phyloP scores from a whole-genome alignment of 2,797 vertebrate genomes.

The Linurgus olivaceus region DNA sequence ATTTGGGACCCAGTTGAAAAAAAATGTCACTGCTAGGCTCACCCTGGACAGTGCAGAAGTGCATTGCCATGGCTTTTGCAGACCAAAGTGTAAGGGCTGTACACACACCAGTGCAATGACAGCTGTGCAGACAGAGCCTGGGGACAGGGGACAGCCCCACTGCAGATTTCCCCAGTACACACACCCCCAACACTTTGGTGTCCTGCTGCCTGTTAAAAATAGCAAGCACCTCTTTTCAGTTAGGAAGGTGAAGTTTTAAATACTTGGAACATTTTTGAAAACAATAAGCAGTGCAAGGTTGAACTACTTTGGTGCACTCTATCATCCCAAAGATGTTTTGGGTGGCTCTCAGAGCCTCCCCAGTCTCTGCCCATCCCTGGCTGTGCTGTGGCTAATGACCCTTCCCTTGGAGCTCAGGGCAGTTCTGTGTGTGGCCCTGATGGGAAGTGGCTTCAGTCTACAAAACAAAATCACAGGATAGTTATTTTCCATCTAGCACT shows the following conservation, averaged over 20 bases:
- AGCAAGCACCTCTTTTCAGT: background rate
- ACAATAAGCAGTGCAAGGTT: background rate
- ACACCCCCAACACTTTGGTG: rapidly evolving
- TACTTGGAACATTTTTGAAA: background rate
- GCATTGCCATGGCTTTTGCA: background rate
- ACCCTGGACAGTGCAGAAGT: background rate
- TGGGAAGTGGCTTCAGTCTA: background rate
- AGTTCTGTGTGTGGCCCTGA: background rate
- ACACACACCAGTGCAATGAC: background rate
- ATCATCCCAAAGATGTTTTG: background rate
- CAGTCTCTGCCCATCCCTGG: background rate
- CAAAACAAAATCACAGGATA: background rate
- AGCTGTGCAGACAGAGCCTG: background rate
- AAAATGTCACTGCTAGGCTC: background rate
- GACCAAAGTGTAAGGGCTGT: background rate
- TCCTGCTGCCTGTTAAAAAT: background rate
- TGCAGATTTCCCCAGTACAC: background rate
- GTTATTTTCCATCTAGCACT: background rate
- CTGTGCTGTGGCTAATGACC: background rate
- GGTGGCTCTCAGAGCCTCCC: background rate
- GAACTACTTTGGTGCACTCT: background rate
- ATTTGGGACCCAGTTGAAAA: background rate
- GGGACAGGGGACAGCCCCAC: background rate
- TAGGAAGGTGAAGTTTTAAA: background rate
- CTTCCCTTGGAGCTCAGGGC: background rate